Evolutionary conservation across 2,113 vertebrate species (phyloP), one percentile per base, ranked within the genome.

Genomic region (Sinocyclocheilus grahami): DNA sequence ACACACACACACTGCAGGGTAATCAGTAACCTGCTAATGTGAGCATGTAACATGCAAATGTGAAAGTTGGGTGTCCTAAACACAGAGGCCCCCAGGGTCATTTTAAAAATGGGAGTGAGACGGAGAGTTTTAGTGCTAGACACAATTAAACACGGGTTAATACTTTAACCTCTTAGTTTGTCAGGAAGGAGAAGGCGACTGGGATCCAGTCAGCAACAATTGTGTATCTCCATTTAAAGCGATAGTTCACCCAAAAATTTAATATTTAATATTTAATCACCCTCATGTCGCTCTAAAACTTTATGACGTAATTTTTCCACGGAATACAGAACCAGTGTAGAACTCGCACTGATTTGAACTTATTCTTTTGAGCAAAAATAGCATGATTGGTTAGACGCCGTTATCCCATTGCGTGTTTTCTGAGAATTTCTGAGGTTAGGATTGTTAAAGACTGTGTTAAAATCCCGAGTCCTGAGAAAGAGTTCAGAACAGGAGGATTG

Each of bases 141-240:
- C 82, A 83, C 87, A 91, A 89, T 92, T 91, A 91, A 91, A 90
- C 72, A 77, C 62, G 78, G 88, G 88, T 91, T 91, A 90, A 91
- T 90, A 87, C 87, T 88, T 91, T 85, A 91, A 89, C 90, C 90
- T 87, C 80, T 71, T 27, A 74, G 83, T 89, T 90, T 89, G 87
- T 87, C 71, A 87, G 91, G 83, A 89, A 91, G 90, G 86, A 88
- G 80, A 63, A 53, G 42, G n/a, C 46, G 12, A 18, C 78, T 37
- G 77, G 18, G 24, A 27, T 78, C 13, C 77, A 24, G 33, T 79
- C 30, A 79, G 42, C 72, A 78, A 4, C 27, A 33, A 58, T 33
- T 30, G 24, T 10, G 30, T 20, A 78, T 75, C 20, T 27, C 2
- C 48, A 27, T 78, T 58, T 78, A 58, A 30, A 71, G 33, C 16